Percentiles rank a stretch among this genome's conserved stretches.
phyloP scores from a whole-genome alignment of 2,797 vertebrate species.

The Anisognathus igniventris region DNA sequence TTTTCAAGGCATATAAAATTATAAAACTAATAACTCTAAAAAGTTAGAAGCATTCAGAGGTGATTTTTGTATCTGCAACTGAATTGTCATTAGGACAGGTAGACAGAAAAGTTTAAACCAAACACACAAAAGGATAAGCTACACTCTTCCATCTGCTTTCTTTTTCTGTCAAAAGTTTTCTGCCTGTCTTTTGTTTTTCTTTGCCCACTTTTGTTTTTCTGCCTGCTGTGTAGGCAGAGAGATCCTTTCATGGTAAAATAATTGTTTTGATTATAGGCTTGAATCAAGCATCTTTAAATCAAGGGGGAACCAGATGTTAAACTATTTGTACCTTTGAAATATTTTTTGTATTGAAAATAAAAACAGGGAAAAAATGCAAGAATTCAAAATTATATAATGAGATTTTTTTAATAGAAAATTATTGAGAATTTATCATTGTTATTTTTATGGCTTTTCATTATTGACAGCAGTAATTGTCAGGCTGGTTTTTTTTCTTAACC shows the following conservation, averaged over 20 bases:
- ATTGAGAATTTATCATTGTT: background rate
- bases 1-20: slow-evolving; percentile 5
- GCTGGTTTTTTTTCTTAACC: background rate
- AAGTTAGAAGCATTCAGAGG: background rate
- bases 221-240: background rate
- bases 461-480: background rate
- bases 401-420: slow-evolving; percentile 24
- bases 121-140: background rate
- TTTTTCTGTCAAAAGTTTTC: slow-evolving; percentile 18
- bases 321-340: background rate
- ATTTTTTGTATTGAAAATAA: background rate
- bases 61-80: background rate
- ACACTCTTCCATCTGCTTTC: background rate
- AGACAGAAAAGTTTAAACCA: background rate
- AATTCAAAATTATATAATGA: background rate
- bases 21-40: background rate
- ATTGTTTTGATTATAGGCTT: slow-evolving; percentile 46
- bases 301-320: background rate
- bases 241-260: slow-evolving; percentile 37
- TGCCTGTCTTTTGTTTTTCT: background rate
- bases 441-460: slow-evolving; percentile 24
- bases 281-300: slow-evolving; percentile 18
- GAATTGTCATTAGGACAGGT: background rate
- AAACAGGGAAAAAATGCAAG: background rate
- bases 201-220: slow-evolving; percentile 2